phyloP scores from a whole-genome alignment of 2,888 invertebrate species.

The Pyrrhopygopsis socrates region DNA sequence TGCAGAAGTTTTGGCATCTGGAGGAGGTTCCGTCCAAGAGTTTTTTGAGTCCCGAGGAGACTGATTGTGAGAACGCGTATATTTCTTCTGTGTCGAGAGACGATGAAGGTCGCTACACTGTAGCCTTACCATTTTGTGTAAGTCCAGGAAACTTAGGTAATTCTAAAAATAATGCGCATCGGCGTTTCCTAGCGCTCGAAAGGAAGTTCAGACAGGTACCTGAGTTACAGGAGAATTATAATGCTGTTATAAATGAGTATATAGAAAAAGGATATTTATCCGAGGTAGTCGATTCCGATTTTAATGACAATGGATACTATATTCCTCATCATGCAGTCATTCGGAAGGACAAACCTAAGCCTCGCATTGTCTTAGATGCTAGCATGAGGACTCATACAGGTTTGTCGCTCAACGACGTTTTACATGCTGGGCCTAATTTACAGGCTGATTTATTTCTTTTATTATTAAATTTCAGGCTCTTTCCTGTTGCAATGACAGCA shows the following conservation, averaged over 20 bases:
- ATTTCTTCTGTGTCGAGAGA: background rate
- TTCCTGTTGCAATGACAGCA: constrained; percentile 58
- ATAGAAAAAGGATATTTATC: constrained; percentile 38
- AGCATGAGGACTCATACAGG: constrained; percentile 54
- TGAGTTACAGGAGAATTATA: constrained; percentile 24
- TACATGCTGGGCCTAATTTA: constrained; percentile 68
- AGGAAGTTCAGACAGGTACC: constrained; percentile 23
- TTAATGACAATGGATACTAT: constrained; percentile 12
- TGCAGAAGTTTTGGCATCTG: constrained; percentile 31
- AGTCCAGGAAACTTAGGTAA: constrained; percentile 42
- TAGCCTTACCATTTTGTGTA: constrained; percentile 15
- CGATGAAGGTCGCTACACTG: background rate
- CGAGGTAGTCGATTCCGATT: background rate
- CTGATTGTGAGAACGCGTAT: constrained; percentile 30
- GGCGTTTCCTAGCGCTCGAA: constrained; percentile 36
- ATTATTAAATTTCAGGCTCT: constrained; percentile 60
- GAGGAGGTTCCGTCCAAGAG: constrained; percentile 9
- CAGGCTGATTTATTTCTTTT: constrained; percentile 65
- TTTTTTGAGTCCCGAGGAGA: constrained; percentile 42
- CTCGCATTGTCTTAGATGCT: constrained; percentile 52
- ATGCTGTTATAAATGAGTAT: constrained; percentile 40
- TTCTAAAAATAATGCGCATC: constrained; percentile 34
- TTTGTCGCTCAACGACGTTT: constrained; percentile 56
- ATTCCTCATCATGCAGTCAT: constrained; percentile 62
- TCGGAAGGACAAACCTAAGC: constrained; percentile 36